Evolutionary conservation across 2,888 invertebrate species (phyloP).

Genomic region (Cancer borealis): DNA sequence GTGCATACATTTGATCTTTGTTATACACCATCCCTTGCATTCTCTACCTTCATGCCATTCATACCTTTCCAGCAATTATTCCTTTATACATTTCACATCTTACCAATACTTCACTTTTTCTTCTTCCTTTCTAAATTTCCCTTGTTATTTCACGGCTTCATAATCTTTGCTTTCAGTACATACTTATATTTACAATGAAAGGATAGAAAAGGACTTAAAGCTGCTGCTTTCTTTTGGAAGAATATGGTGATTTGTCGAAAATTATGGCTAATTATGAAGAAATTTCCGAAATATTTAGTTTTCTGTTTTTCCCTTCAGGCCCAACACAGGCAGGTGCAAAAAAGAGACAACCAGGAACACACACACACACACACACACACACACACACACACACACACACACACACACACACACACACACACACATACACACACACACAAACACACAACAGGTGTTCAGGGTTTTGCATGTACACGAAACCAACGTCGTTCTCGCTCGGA

Average conservation of each 20-base stretch:
- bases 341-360: background rate
- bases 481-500: background rate
- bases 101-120: background rate
- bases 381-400: constrained; percentile 46
- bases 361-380: constrained; percentile 39
- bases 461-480: background rate
- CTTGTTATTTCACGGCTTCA: background rate
- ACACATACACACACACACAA: background rate
- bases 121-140: background rate
- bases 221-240: background rate
- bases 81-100: too few relatives aligned
- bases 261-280: background rate
- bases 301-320: background rate
- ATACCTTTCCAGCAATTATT: too few relatives aligned
- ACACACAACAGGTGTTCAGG: background rate
- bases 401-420: constrained; percentile 36
- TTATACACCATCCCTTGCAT: background rate
- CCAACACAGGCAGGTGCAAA: background rate
- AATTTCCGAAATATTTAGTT: constrained; percentile 9
- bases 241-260: background rate
- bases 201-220: background rate
- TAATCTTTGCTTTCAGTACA: background rate
- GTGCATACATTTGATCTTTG: background rate
- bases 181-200: background rate
- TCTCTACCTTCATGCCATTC: background rate